phyloP scores from a whole-genome alignment of 2,113 vertebrate species.

The Epinephelus moara region DNA sequence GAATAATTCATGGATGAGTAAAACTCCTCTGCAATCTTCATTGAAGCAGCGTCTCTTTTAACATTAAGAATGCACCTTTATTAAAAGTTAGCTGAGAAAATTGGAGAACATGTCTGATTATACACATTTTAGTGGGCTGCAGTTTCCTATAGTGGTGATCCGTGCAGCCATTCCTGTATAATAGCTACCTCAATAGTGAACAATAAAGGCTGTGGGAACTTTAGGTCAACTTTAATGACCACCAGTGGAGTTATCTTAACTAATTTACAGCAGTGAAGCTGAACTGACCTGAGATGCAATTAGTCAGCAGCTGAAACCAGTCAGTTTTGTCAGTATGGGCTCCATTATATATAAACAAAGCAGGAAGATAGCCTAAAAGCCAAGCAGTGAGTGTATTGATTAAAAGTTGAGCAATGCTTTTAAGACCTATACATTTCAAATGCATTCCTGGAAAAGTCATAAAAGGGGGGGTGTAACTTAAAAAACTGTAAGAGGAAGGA shows the following conservation, averaged over 20 bases:
- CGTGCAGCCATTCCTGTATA: background rate
- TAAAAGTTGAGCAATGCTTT: slow-evolving; percentile 25
- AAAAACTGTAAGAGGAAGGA: background rate
- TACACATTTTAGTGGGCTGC: background rate
- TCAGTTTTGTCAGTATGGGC: slow-evolving; percentile 3
- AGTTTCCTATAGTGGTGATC: background rate
- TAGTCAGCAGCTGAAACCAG: background rate
- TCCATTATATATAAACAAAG: slow-evolving; percentile 25
- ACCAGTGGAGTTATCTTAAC: background rate
- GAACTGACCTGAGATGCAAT: background rate
- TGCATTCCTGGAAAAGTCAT: slow-evolving; percentile 29
- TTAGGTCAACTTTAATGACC: background rate
- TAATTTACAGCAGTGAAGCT: background rate
- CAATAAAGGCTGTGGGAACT: background rate
- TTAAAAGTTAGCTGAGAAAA: slow-evolving; percentile 16
- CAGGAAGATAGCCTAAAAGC: background rate
- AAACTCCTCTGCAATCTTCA: slow-evolving; percentile 8
- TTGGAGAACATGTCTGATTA: background rate
- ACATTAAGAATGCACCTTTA: background rate
- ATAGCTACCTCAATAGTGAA: background rate
- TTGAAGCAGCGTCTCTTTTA: slow-evolving; percentile 17
- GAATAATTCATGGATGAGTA: slow-evolving; percentile 50
- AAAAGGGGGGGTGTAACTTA: background rate
- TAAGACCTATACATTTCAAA: slow-evolving; percentile 24
- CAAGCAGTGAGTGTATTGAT: slow-evolving; percentile 30